Base-by-base conservation (phyloP, 2,797 vertebrate species). In the Decapterus maruadsi region DNA sequence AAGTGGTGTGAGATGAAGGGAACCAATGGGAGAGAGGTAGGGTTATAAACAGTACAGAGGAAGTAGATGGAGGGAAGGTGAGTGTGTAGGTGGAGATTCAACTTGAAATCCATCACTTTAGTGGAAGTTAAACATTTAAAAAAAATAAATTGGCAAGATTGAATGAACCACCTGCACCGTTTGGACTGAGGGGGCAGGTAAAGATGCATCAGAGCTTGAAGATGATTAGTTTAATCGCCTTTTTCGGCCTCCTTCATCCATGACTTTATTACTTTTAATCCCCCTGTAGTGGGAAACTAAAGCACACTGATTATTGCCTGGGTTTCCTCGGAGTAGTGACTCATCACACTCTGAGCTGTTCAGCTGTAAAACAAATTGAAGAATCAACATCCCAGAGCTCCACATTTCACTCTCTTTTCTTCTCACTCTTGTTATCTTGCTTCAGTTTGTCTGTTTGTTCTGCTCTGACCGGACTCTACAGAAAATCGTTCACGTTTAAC, bases 231-330 rank as follows among this genome's bases (percentile, higher is more conserved):
- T 78, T 80, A 82, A 82, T 78, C 8, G 4, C 40, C 7, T 29
- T 50, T 59, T 45, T 59, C 26, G 3, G 19, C 19, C 70, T 51
- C 66, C 68, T 57, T 46, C 43, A 68, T 51, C 19, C 46, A 43
- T 42, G 0, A 22, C 67, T 72, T 53, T 77, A 85, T 80, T 61
- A 51, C 40, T 57, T 57, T 69, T 73, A 87, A 86, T 88, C 73
- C 54, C 43, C 42, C 48, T 75, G 56, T 62, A 40, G 38, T 43
- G 56, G 36, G 17, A 60, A 83, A 76, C 34, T 77, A 45, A 83
- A 75, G 53, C 59, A 31, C 4, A 43, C 59, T 68, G 59, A 75
- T 85, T 78, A 65, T 71, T 12, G 4, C 26, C 9, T 3, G 5
- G 26, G 43, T 65, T 78, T 75, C 59, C 46, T 54, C 14, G 8